Evolutionary conservation across 2,113 vertebrate species (phyloP), one percentile per base, ranked within the genome.

Genomic region (Polypterus bichir): DNA sequence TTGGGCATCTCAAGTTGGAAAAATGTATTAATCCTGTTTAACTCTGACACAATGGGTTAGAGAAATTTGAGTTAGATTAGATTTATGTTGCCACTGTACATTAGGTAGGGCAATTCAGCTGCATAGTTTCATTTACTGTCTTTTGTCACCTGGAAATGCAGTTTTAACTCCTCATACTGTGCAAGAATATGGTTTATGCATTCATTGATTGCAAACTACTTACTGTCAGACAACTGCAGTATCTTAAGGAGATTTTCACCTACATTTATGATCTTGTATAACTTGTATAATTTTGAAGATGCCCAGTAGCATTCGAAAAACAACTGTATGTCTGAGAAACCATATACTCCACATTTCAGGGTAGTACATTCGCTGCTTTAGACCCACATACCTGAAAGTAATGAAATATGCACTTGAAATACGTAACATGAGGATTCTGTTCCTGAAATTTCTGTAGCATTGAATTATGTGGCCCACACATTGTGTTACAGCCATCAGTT

Each of bases 1-100:
- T 27, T 27, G 27, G 1, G 27, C 27, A 27, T 27, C 27, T 27
- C 27, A 27, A 27, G 27, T 27, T 27, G 27, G 27, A 27, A 27
- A 27, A 2, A 27, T 27, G 1, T 27, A 27, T 27, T 27, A 27
- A 27, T 27, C 27, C 27, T 27, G 27, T 27, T 27, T 27, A 27
- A 27, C 27, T 27, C 27, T 11, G 51, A 65, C 46, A 63, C 11
- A 9, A 63, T 63, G 27, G 62, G 62, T 47, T 67, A 47, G 11
- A 63, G 47, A 48, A 64, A 64, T 52, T 55, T 54, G 46, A 60
- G 46, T 46, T 64, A 60, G 4, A 55, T 55, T 46, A 51, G 47
- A 57, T 64, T 49, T 44, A 55, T 59, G 49, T 48, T 53, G 52
- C 63, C 52, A 49, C 56, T 59, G 52, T 67, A 55, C 54, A 55